phyloP scores from a whole-genome alignment of 2,888 invertebrate genomes.

The Limenitis camilla region DNA sequence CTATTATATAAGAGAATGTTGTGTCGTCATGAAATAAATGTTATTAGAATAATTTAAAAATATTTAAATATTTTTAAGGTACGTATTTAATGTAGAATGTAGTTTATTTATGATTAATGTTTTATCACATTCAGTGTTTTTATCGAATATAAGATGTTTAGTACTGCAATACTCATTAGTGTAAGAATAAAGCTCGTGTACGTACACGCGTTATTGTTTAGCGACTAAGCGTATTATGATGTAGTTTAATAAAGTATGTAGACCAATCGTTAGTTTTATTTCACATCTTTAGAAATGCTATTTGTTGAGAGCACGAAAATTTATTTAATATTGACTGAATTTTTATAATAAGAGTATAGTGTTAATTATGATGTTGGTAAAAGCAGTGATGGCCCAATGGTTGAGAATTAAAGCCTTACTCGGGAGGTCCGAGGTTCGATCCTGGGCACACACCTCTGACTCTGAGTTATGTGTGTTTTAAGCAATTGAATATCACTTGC shows the following conservation, averaged over 20 bases:
- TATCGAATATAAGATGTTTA: conserved; percentile 37
- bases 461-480: too few species aligned
- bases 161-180: conserved; percentile 71
- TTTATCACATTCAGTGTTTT: conserved; percentile 61
- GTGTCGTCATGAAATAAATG: conserved; percentile 43
- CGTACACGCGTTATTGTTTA: conserved; percentile 48
- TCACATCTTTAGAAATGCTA: not conserved
- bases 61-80: not conserved
- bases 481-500: too few species aligned
- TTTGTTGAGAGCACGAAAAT: too few species aligned
- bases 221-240: conserved; percentile 39
- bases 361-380: too few species aligned
- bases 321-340: too few species aligned
- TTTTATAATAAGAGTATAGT: too few species aligned
- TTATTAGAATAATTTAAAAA: conserved; percentile 11
- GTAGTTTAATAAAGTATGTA: conserved; percentile 27
- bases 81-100: conserved; percentile 20
- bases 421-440: too few species aligned
- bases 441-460: too few species aligned
- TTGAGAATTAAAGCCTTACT: too few species aligned
- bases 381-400: too few species aligned
- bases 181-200: conserved; percentile 40
- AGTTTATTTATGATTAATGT: conserved; percentile 24
- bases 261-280: conserved; percentile 20
- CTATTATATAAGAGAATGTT: conserved; percentile 27